Conservation (phyloP, 1,140 invertebrate genomes). For the Aphelenchoides avenae region DNA sequence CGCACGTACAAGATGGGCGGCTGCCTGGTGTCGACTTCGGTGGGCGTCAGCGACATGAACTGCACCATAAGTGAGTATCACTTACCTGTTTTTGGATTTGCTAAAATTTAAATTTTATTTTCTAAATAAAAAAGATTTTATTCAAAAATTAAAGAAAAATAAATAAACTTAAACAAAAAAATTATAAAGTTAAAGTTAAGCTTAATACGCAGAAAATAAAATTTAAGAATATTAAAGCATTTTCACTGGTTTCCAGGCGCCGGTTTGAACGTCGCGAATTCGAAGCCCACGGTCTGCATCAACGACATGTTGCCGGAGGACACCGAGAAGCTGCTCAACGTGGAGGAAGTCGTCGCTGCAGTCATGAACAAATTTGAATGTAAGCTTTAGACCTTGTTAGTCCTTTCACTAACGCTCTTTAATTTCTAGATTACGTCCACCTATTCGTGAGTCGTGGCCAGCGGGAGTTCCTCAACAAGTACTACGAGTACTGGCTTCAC, state of each 20-base stretch:
- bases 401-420: slow-evolving; percentile 63
- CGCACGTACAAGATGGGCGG: slow-evolving; percentile 78
- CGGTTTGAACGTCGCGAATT: slow-evolving; percentile 82
- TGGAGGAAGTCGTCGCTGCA: slow-evolving; percentile 60
- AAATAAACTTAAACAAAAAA: too few species aligned
- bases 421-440: slow-evolving; percentile 72
- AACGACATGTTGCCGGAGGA: slow-evolving; percentile 68
- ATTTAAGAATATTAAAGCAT: too few species aligned
- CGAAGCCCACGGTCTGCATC: slow-evolving; percentile 76
- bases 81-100: not conserved
- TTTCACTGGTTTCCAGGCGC: slow-evolving; percentile 66
- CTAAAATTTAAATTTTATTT: too few species aligned
- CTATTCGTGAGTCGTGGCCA: slow-evolving; percentile 68
- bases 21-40: slow-evolving; percentile 71
- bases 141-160: too few species aligned
- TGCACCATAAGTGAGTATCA: slow-evolving; percentile 71
- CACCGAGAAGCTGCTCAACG: slow-evolving; percentile 25
- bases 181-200: too few species aligned
- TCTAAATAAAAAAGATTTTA: too few species aligned
- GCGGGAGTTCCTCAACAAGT: slow-evolving; percentile 71
- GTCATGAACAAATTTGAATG: slow-evolving; percentile 63
- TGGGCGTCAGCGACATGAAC: slow-evolving; percentile 65
- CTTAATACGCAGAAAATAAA: too few species aligned
- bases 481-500: slow-evolving; percentile 86
- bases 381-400: slow-evolving; percentile 60